A percentile compares a stretch with the other conserved stretches of the same genome.
Evolutionary conservation across 2,888 invertebrate species (phyloP).

Genomic region (Ormia ochracea): DNA sequence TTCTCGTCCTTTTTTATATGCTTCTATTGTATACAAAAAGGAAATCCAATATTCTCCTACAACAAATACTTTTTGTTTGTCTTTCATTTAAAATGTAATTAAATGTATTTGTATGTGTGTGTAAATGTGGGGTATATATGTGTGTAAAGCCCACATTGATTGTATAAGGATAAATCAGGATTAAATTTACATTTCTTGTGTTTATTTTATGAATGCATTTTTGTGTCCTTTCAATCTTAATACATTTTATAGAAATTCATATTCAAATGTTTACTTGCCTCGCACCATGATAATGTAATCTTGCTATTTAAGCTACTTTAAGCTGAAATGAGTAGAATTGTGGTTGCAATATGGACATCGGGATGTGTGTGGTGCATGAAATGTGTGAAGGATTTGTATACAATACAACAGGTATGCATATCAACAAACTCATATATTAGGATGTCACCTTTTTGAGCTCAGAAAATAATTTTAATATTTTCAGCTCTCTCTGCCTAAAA

Average conservation of each 20-base stretch:
- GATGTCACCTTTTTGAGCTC: too few species aligned
- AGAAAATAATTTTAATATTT: too few species aligned
- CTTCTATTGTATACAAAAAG: neutral
- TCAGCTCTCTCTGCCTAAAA: too few species aligned
- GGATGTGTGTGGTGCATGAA: neutral
- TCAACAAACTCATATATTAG: too few species aligned
- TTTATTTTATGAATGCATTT: slow-evolving; percentile 6
- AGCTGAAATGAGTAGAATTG: neutral
- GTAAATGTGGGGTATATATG: neutral
- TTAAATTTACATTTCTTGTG: slow-evolving; percentile 22
- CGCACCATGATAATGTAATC: slow-evolving; percentile 31
- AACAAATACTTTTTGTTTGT: slow-evolving; percentile 37
- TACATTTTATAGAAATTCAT: neutral
- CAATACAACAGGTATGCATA: too few species aligned
- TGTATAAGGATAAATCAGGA: slow-evolving; percentile 51
- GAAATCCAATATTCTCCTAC: slow-evolving; percentile 18
- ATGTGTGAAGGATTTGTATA: too few species aligned
- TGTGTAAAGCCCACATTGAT: neutral
- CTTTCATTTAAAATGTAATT: slow-evolving; percentile 45
- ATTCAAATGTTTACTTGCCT: slow-evolving; percentile 19
- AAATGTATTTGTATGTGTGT: slow-evolving; percentile 8
- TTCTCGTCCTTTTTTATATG: slow-evolving; percentile 2
- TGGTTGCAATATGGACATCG: neutral
- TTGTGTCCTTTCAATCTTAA: slow-evolving; percentile 35
- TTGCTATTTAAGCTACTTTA: slow-evolving; percentile 22